A percentile compares a stretch with the other conserved stretches of the same genome.
phyloP scores from a whole-genome alignment of 1,140 invertebrate species.

The Micrasema minimum region DNA sequence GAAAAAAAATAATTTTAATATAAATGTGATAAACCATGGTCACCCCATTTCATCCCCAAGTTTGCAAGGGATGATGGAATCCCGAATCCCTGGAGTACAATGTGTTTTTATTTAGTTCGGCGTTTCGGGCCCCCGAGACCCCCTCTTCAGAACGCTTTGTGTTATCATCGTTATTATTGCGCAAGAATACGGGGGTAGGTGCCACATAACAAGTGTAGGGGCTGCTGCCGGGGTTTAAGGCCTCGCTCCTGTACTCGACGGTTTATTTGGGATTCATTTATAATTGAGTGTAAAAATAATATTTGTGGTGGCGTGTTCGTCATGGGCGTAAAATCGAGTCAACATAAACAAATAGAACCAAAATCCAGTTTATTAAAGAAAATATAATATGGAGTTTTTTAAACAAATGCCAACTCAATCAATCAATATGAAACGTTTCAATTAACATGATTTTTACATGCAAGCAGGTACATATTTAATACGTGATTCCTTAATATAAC shows the following conservation, averaged over 20 bases:
- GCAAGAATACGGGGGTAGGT: conserved; percentile 11
- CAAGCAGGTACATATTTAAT: too few species aligned
- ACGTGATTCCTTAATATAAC: too few species aligned
- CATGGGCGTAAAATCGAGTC: too few species aligned
- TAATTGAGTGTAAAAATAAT: too few species aligned
- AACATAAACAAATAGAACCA: too few species aligned
- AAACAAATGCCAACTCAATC: too few species aligned
- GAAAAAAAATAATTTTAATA: not conserved
- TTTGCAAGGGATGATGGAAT: conserved; percentile 34
- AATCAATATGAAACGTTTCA: too few species aligned
- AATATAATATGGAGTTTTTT: too few species aligned
- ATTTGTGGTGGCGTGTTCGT: too few species aligned
- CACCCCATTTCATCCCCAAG: conserved; percentile 12
- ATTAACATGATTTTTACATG: too few species aligned
- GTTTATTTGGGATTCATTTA: too few species aligned
- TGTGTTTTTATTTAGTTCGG: conserved; percentile 43
- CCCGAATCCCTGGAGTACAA: conserved; percentile 36
- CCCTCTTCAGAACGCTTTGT: conserved; percentile 34
- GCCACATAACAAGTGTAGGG: conserved; percentile 18
- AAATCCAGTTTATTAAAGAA: too few species aligned
- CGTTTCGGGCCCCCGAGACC: conserved; percentile 27
- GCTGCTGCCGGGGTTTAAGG: not conserved
- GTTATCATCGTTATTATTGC: conserved; percentile 39
- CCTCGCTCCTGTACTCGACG: not conserved
- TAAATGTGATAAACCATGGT: not conserved